Percentiles rank a stretch among this genome's conserved stretches.
Evolutionary conservation across 2,113 vertebrate genomes (phyloP).

Genomic region (Ammodytes dubius): DNA sequence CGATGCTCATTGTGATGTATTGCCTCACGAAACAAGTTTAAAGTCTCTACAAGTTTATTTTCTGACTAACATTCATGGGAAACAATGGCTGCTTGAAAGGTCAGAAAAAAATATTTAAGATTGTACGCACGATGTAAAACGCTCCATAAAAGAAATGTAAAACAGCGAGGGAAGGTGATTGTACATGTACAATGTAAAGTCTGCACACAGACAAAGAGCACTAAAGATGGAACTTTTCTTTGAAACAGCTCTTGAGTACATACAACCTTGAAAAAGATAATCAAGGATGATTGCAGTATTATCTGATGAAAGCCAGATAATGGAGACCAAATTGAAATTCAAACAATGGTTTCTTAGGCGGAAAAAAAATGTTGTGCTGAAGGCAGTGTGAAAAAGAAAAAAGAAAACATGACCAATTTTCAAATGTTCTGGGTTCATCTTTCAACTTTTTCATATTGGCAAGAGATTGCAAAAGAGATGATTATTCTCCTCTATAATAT

Average conservation of each 20-base stretch:
- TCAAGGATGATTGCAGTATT: neutral
- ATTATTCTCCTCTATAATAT: neutral
- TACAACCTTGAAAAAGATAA: neutral
- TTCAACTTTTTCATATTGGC: neutral
- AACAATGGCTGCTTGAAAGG: neutral
- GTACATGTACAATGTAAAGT: too few species aligned
- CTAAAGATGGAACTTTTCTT: constrained; percentile 11
- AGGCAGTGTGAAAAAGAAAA: too few species aligned
- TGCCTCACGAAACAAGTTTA: constrained; percentile 25
- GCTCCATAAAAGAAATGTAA: neutral
- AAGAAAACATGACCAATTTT: neutral
- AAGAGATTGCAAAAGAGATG: neutral
- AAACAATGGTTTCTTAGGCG: neutral
- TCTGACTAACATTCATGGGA: constrained; percentile 10
- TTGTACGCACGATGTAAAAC: neutral
- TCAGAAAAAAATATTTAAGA: neutral
- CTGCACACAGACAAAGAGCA: neutral
- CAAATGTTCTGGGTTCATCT: neutral
- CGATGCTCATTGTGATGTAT: constrained; percentile 64
- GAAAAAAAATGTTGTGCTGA: too few species aligned
- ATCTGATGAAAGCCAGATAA: neutral
- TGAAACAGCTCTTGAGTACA: neutral
- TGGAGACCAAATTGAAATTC: neutral
- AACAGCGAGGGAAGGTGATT: neutral
- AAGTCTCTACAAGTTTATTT: constrained; percentile 21